These are phyloP conservation scores for Lepus europaeus DNA, from an alignment of 2,113 vertebrate species.

Conservation along the genomic window DNA sequence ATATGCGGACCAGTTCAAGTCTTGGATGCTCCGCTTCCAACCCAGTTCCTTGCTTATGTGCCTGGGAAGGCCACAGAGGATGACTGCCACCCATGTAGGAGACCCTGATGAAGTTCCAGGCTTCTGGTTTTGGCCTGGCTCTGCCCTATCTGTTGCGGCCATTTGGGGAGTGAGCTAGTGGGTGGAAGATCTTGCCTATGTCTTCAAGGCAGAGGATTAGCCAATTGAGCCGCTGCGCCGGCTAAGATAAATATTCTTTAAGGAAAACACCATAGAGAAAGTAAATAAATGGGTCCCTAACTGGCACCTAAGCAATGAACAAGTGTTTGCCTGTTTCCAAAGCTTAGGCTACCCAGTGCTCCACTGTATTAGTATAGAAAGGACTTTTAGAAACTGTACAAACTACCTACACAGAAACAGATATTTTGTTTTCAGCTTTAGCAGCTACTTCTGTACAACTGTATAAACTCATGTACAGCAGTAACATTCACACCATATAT, in stretches of 20 bases:
- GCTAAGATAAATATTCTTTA: slow-evolving; percentile 16
- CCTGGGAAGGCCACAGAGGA: too few relatives aligned
- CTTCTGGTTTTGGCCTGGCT: too few relatives aligned
- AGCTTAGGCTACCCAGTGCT: background rate
- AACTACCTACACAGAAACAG: background rate
- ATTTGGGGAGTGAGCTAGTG: too few relatives aligned
- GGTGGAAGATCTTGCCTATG: too few relatives aligned
- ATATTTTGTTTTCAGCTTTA: background rate
- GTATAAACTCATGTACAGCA: background rate
- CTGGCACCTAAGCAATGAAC: background rate
- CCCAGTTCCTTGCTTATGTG: too few relatives aligned
- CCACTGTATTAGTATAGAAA: background rate
- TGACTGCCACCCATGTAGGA: too few relatives aligned
- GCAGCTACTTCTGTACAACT: background rate
- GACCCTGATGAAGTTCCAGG: too few relatives aligned
- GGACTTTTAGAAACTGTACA: background rate
- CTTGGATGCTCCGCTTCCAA: too few relatives aligned
- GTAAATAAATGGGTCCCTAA: background rate
- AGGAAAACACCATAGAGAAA: background rate
- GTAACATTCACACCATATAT: background rate
- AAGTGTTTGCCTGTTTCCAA: background rate
- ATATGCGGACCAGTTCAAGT: too few relatives aligned
- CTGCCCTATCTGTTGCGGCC: too few relatives aligned
- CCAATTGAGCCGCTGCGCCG: too few relatives aligned
- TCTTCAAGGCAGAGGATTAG: too few relatives aligned